phyloP scores from a whole-genome alignment of 2,888 invertebrate genomes.

The Cerastis leucographa region DNA sequence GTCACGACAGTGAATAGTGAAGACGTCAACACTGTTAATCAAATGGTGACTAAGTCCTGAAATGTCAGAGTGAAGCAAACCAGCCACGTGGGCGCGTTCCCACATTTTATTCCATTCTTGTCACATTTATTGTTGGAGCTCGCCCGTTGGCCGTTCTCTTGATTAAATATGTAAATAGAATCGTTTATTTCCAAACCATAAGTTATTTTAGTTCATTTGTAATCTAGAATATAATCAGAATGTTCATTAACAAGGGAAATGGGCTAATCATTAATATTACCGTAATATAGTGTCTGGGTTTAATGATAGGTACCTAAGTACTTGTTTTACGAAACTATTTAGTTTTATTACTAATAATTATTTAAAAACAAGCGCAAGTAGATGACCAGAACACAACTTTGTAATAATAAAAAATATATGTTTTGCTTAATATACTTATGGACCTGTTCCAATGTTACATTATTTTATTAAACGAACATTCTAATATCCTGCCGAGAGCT shows the following conservation, averaged over 20 bases:
- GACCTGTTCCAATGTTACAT: constrained; percentile 10
- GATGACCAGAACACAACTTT: neutral
- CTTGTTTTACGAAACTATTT: constrained; percentile 17
- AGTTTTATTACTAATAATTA: constrained; percentile 14
- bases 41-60: constrained; percentile 31
- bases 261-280: constrained; percentile 20
- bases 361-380: constrained; percentile 2
- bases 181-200: constrained; percentile 58
- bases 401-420: no score
- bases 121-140: constrained; percentile 60
- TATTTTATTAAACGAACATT: constrained; percentile 6
- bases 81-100: constrained; percentile 72
- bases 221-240: constrained; percentile 41
- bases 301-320: constrained; percentile 25
- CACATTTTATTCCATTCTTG: constrained; percentile 69
- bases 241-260: constrained; percentile 45
- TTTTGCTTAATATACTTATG: no score
- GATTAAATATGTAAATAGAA: constrained; percentile 64
- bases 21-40: constrained; percentile 48
- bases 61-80: constrained; percentile 41
- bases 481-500: constrained; percentile 20
- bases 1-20: constrained; percentile 32
- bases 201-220: constrained; percentile 49
- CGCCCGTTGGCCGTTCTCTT: constrained; percentile 56
- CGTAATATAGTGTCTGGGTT: constrained; percentile 26